A percentile compares a stretch with the other conserved stretches of the same genome.
phyloP scores from a whole-genome alignment of 2,797 vertebrate species.

The Artibeus jamaicensis region DNA sequence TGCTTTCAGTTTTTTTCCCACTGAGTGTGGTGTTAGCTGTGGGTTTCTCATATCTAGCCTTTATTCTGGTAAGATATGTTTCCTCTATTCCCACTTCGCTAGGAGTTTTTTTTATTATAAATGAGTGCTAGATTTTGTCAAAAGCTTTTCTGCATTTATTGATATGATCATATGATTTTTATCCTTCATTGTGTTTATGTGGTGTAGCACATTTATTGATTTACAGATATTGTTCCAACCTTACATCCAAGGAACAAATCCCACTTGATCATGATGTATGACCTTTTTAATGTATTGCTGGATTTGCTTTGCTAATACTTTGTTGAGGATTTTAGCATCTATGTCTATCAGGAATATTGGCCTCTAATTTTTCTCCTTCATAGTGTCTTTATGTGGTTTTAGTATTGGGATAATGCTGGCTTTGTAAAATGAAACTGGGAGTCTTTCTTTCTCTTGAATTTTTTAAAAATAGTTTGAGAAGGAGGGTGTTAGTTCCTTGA shows the following conservation, averaged over 20 bases:
- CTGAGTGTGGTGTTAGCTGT: background rate
- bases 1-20: background rate
- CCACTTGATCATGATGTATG: background rate
- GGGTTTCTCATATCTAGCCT: background rate
- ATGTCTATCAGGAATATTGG: background rate
- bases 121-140: background rate
- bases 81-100: background rate
- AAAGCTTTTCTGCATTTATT: background rate
- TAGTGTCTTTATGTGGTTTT: background rate
- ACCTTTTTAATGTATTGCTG: background rate
- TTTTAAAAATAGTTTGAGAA: background rate
- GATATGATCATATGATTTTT: background rate
- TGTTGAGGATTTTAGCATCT: background rate
- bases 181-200: background rate
- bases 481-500: background rate
- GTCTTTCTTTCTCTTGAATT: background rate
- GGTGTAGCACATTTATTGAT: background rate
- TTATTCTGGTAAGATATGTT: background rate
- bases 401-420: background rate
- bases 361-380: background rate
- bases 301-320: background rate
- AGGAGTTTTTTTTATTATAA: background rate
- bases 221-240: background rate
- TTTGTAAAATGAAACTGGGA: background rate
- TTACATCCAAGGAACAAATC: background rate